These are phyloP conservation scores for Nymphalis polychloros DNA, from an alignment of 2,888 invertebrate species.

Conservation along the genomic window DNA sequence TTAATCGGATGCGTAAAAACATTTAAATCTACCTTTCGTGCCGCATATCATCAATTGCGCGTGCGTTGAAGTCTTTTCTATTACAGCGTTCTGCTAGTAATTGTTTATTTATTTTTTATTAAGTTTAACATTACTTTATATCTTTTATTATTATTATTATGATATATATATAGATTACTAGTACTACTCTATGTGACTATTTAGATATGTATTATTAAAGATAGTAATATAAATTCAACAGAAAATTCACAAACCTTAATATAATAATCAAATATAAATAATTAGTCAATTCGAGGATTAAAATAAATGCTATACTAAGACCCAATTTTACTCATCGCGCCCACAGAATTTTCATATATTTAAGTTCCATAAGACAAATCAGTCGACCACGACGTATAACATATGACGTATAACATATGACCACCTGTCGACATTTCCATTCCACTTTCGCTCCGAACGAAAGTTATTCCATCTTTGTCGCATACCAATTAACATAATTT, in stretches of 20 bases:
- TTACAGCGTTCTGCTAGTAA: not conserved
- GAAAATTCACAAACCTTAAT: no score
- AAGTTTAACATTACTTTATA: not conserved
- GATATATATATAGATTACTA: no score
- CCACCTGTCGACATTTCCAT: not conserved
- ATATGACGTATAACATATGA: not conserved
- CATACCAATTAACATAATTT: slow-evolving; percentile 46
- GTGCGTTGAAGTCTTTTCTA: slow-evolving; percentile 27
- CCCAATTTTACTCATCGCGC: no score
- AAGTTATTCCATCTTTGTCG: slow-evolving; percentile 46
- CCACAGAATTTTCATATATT: no score
- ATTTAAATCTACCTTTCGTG: not conserved
- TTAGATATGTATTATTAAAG: no score
- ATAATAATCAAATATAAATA: no score
- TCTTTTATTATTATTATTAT: no score
- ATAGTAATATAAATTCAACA: no score
- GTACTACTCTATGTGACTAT: no score
- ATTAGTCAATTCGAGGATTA: no score
- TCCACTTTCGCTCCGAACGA: slow-evolving; percentile 45
- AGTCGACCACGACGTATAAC: not conserved
- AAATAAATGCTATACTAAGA: no score
- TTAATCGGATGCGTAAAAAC: slow-evolving; percentile 8
- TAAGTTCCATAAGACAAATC: not conserved
- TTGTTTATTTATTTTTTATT: not conserved
- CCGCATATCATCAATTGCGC: not conserved